Percentiles rank a stretch among this genome's conserved stretches.
These are phyloP conservation scores for Lonchura striata DNA, from an alignment of 2,113 vertebrate genomes.

Conservation along the genomic window DNA sequence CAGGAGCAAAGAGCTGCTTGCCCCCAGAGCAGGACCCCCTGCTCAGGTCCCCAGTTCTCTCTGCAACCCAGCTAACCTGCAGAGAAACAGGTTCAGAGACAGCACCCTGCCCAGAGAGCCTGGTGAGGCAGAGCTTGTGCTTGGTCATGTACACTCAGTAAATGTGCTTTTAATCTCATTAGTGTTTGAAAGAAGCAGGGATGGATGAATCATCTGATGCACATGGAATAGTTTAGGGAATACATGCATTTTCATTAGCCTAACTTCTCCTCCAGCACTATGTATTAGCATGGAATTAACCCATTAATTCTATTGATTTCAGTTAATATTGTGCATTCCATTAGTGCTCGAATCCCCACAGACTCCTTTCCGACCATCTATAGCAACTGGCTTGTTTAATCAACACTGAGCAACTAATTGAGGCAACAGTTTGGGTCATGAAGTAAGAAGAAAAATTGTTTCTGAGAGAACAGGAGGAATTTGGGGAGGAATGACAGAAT, in stretches of 20 bases:
- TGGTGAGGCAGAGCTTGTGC: neutral
- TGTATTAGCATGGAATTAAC: conserved; percentile 56
- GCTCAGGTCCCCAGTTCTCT: neutral
- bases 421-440: conserved; percentile 23
- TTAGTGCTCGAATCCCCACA: neutral
- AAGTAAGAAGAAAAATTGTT: conserved; percentile 32
- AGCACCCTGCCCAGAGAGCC: neutral
- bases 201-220: conserved; percentile 61
- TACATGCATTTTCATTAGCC: conserved; percentile 63
- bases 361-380: neutral
- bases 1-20: neutral
- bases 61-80: neutral
- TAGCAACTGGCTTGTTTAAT: conserved; percentile 54
- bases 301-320: conserved; percentile 66
- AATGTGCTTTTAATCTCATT: conserved; percentile 49
- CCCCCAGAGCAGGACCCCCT: neutral
- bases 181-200: conserved; percentile 20
- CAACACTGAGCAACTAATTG: conserved; percentile 19
- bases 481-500: neutral
- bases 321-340: conserved; percentile 34
- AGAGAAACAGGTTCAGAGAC: neutral
- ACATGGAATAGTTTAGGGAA: conserved; percentile 57
- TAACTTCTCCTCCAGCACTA: conserved; percentile 30
- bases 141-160: neutral
- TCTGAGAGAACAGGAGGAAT: neutral